Base-by-base conservation (phyloP, 2,113 vertebrate genomes). In the Propithecus coquereli region DNA sequence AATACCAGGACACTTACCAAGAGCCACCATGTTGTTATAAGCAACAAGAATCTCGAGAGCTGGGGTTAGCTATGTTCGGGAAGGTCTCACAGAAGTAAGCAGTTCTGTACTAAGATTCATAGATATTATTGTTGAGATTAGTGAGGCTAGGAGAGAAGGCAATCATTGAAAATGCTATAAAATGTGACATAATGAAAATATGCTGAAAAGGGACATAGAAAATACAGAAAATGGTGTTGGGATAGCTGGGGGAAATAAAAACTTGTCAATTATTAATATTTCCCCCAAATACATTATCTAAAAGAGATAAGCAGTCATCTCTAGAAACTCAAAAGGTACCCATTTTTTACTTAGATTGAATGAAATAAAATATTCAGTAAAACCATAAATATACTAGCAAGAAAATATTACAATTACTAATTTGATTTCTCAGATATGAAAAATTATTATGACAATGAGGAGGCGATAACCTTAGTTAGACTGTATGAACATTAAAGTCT, bases 341-440 rank as follows among this genome's bases (percentile, higher is more conserved):
- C 14, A 61, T 43, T 45, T 97, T 66, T 93, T 79, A 45, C 47
- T 59, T 87, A 63, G 8, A 37, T 50, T 68, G 8, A 90, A 90
- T 52, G 13, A 82, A 91, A 83, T 59, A 54, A 80, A 93, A 93
- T 76, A 77, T 74, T 68, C 50, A 77, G 20, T 45, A 71, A 59
- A 9, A 94, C 27, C 10, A 14, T 45, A 89, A 79, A 34, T 4
- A 68, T 40, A 43, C 1, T 79, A n/a, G 32, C 27, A 6, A 68
- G 12, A 79, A 85, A 45, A 47, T 47, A 68, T 65, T 77, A 20
- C 11, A 81, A 57, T 68, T 91, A 73, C 30, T 52, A 54, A 74
- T 61, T 91, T 96, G n/a, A 61, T 59, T 94, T 85, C 84, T 90
- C 45, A 93, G 47, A n/a, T 76, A 71, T 63, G 61, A 63, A 63